Evolutionary conservation across 2,797 vertebrate genomes (phyloP), one percentile per base, ranked within the genome.

Genomic region (Clarias laeviceps): DNA sequence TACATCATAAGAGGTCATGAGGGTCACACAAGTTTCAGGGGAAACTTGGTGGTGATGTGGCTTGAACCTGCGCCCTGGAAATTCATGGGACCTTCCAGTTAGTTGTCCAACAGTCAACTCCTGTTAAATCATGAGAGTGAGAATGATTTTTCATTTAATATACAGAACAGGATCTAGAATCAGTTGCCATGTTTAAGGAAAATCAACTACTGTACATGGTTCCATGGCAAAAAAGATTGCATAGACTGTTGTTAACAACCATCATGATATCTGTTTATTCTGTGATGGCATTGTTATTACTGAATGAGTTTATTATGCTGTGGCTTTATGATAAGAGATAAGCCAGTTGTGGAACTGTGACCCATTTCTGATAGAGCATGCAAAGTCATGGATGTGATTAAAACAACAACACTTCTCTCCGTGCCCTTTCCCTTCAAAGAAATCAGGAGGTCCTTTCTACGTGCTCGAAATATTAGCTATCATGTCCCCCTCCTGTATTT

Each of bases 371-470:
- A 59, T n/a, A 15, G 50, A 68, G n/a, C 24, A 12, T 9, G 14
- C 12, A 50, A 57, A 45, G 17, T 45, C 17, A 64, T 29, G 69
- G 27, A 84, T 54, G 72, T 50, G 54, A 76, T 76, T 76, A 77
- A 76, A 84, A 66, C 61, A 74, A 29, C 69, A 56, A 17, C 59
- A n/a, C 50, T 68, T 66, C 40, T 66, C 20, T 77, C 62, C 1
- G 5, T 37, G 61, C 56, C 62, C 74, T 84, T 77, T 77, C 61
- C 32, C 59, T 83, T 76, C 70, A 83, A 34, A 78, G 17, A 8
- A 78, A 79, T 61, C 56, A 27, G 24, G 61, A 62, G 20, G 59
- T 83, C 59, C 70, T 76, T 83, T 27, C 70, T 74, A 62, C 29
- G 59, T 76, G 70, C 37, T 27, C 61, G 17, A 83, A 74, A 50